Evolutionary conservation across 2,888 invertebrate genomes (phyloP).

Genomic region (Acrobeloides nanus): DNA sequence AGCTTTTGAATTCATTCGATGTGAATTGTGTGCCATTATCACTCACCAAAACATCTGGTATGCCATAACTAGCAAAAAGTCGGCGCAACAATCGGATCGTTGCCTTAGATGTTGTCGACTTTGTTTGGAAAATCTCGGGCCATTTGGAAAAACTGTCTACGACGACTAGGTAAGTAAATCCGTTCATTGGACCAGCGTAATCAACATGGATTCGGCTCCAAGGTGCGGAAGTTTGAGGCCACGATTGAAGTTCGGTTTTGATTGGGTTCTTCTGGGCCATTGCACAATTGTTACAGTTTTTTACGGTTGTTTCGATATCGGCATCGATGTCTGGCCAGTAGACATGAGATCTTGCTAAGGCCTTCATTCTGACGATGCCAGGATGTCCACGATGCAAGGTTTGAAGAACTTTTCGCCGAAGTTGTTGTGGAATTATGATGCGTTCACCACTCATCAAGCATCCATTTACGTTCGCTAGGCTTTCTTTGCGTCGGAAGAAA

Average conservation of each 20-base stretch:
- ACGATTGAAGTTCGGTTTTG: conserved; percentile 17
- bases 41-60: conserved; percentile 21
- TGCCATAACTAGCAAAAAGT: conserved; percentile 19
- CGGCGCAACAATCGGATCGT: conserved; percentile 13
- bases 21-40: conserved; percentile 31
- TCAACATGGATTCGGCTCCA: conserved; percentile 56
- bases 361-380: conserved; percentile 38
- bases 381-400: conserved; percentile 40
- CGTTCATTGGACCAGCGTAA: conserved; percentile 53
- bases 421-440: conserved; percentile 34
- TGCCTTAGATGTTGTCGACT: conserved; percentile 5
- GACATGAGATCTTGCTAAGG: conserved; percentile 29
- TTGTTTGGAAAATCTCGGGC: conserved; percentile 47
- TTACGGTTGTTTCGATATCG: conserved; percentile 17
- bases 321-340: conserved; percentile 39
- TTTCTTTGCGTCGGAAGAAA: conserved; percentile 4
- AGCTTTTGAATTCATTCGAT: conserved; percentile 16
- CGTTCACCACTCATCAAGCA: conserved; percentile 32
- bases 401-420: conserved; percentile 24
- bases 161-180: conserved; percentile 49
- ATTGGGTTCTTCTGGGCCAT: conserved; percentile 3
- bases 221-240: conserved; percentile 23
- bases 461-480: conserved; percentile 28
- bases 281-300: conserved; percentile 30
- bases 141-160: conserved; percentile 56